Evolutionary conservation across 2,797 vertebrate genomes (phyloP), one percentile per base, ranked within the genome.

Genomic region (Pipistrellus kuhlii): DNA sequence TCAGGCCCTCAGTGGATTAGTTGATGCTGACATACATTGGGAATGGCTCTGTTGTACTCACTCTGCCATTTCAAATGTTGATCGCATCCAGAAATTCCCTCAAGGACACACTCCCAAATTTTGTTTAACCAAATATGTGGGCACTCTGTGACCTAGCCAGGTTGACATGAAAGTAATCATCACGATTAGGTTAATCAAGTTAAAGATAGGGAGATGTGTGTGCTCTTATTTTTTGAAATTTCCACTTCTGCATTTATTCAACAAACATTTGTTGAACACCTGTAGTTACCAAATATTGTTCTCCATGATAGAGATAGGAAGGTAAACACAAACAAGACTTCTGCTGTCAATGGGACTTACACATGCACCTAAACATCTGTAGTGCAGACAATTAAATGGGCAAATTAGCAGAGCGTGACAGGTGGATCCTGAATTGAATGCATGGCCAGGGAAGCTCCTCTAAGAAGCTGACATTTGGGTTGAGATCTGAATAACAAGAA

Each of bases 201-300:
- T 75, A 73, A 76, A 68, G 12, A 91, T 51, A 77, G 18, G 41
- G 62, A 84, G 8, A 71, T 73, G 2, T 59, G 2, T 27, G 11
- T 14, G 27, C 13, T 59, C 25, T 62, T 62, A 13, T 62, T 30
- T 69, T 95, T 44, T 93, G 25, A 92, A 94, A 88, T 64, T 85
- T 68, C 30, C 41, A 25, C 48, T 91, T 88, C 51, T 17, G 69
- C 20, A 68, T 69, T 94, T 32, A 77, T 73, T 93, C 25, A 92
- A 59, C 66, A 90, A 87, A 83, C 18, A 80, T 55, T 69, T 66
- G 80, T 59, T 59, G 57, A 88, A 12, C 25, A 59, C 25, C 5
- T 85, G 25, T 85, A 69, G 6, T 27, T 66, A 89, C 10, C n/a
- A 72, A 3, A 12, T 27, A 44, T 25, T 17, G 8, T 68, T 91